These are phyloP conservation scores for Brachyistius frenatus DNA, from an alignment of 2,113 vertebrate genomes.

Conservation along the genomic window DNA sequence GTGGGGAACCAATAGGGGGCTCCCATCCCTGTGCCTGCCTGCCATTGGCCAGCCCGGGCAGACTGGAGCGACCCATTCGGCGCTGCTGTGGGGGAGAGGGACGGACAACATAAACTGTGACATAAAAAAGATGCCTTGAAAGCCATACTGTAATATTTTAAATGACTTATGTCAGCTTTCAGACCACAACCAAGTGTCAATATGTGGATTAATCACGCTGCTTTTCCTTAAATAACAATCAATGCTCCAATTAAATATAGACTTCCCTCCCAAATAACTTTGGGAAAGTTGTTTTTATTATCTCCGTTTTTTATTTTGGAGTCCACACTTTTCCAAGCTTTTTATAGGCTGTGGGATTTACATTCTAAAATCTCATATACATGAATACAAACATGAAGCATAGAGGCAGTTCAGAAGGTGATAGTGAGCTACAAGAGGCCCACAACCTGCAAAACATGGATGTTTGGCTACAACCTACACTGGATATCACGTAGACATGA, in stretches of 20 bases:
- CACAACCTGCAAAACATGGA: conserved; percentile 27
- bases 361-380: background rate
- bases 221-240: background rate
- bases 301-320: background rate
- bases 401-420: background rate
- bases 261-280: background rate
- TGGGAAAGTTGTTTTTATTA: conserved; percentile 8
- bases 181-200: background rate
- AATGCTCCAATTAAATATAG: background rate
- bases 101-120: conserved; percentile 41
- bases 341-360: background rate
- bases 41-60: conserved; percentile 87
- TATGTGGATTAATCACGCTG: background rate
- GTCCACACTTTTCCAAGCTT: no score
- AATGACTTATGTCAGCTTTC: background rate
- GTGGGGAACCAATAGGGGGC: conserved; percentile 87
- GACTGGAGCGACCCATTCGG: conserved; percentile 92
- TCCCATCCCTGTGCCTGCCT: conserved; percentile 71
- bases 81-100: conserved; percentile 80
- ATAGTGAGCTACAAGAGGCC: background rate
- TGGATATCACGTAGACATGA: background rate
- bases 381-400: background rate
- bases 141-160: background rate
- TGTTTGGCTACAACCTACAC: conserved; percentile 12
- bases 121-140: background rate